Conservation (phyloP, 2,113 vertebrate genomes). For the Pachypanchax playfairii region DNA sequence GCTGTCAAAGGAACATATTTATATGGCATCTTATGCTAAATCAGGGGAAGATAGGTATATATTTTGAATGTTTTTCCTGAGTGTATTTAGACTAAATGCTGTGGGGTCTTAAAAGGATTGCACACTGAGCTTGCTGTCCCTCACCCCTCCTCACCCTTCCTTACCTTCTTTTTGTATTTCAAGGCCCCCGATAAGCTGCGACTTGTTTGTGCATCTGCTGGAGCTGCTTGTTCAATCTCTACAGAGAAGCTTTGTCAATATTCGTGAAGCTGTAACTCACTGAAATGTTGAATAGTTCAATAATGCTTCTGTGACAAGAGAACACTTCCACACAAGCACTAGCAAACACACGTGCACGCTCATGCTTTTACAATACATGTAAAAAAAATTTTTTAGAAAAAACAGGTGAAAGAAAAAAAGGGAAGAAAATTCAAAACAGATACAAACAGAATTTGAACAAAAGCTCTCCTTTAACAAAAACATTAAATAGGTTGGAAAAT, state of each 20-base stretch:
- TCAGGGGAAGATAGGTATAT: too few species aligned
- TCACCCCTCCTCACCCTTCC: slow-evolving; percentile 21
- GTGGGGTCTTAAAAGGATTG: not conserved
- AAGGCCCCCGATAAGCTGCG: slow-evolving; percentile 33
- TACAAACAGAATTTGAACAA: not conserved
- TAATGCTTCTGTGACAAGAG: slow-evolving; percentile 41
- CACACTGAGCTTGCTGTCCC: too few species aligned
- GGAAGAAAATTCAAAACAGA: not conserved
- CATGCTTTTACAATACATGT: slow-evolving; percentile 7
- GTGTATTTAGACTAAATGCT: too few species aligned
- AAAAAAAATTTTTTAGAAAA: not conserved
- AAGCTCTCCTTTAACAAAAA: not conserved
- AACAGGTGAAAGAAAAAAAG: not conserved
- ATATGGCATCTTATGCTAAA: too few species aligned
- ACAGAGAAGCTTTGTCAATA: slow-evolving; percentile 64
- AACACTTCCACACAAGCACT: slow-evolving; percentile 38
- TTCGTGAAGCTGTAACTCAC: slow-evolving; percentile 59
- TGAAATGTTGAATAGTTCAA: slow-evolving; percentile 35
- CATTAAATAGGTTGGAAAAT: too few species aligned
- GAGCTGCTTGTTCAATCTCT: slow-evolving; percentile 23
- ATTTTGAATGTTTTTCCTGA: too few species aligned
- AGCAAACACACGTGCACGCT: slow-evolving; percentile 11
- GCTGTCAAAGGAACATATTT: too few species aligned
- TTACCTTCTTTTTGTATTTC: slow-evolving; percentile 51
- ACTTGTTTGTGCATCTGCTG: slow-evolving; percentile 50